These are phyloP conservation scores for Agraylea sexmaculata DNA, from an alignment of 1,140 invertebrate genomes.

Conservation along the genomic window DNA sequence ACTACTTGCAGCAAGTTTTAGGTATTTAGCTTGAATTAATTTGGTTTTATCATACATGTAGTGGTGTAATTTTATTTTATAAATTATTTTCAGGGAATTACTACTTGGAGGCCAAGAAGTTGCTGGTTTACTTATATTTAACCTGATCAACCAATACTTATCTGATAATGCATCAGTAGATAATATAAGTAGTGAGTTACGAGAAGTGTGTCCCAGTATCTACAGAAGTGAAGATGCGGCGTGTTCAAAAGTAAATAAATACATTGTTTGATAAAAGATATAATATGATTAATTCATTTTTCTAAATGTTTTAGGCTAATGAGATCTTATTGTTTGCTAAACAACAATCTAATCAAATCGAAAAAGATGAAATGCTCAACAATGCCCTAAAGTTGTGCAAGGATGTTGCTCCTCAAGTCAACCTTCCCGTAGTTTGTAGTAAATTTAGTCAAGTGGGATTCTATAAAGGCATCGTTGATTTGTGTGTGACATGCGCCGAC, in stretches of 20 bases:
- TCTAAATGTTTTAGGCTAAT: conserved; percentile 67
- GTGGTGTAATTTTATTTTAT: conserved; percentile 7
- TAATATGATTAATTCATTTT: conserved; percentile 7
- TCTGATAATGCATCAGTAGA: conserved; percentile 91
- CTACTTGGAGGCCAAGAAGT: conserved; percentile 75
- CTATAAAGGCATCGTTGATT: conserved; percentile 79
- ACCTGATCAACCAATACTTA: conserved; percentile 76
- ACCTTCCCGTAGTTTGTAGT: conserved; percentile 64
- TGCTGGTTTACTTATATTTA: conserved; percentile 59
- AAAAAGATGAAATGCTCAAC: conserved; percentile 59
- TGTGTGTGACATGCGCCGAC: conserved; percentile 71
- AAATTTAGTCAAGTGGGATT: conserved; percentile 65
- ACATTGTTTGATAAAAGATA: conserved; percentile 7
- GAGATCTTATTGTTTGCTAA: conserved; percentile 77
- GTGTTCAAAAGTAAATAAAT: conserved; percentile 65
- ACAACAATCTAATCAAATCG: conserved; percentile 51
- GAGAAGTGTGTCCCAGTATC: conserved; percentile 85
- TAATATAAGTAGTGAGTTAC: conserved; percentile 75
- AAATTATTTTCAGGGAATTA: conserved; percentile 56
- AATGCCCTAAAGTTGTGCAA: conserved; percentile 79
- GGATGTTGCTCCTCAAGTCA: conserved; percentile 67
- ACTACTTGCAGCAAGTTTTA: conserved; percentile 45
- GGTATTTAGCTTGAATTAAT: conserved; percentile 22
- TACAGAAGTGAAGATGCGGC: conserved; percentile 93
- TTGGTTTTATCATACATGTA: conserved; percentile 5